Base-by-base conservation (phyloP, 1,140 invertebrate genomes). In the Diachasmimorpha longicaudata region DNA sequence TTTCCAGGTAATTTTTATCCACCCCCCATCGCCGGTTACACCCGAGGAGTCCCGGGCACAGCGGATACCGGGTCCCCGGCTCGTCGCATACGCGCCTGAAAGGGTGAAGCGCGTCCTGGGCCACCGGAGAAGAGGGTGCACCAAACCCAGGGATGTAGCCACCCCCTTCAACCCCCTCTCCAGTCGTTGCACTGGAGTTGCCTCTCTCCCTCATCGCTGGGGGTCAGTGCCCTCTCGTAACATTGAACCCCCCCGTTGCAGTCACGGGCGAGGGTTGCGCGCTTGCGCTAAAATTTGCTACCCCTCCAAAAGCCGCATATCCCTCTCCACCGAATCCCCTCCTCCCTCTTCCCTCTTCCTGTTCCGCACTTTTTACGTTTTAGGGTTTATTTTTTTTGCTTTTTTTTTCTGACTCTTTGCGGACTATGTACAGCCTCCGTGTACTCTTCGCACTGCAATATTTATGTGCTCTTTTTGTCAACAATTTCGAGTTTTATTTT, bases 231-330 rank as follows among this genome's bases (percentile, higher is more conserved):
- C 87, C 88, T 87, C 85, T 82, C 82, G 85, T 89, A 89, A 88
- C 88, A 89, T 89, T 88, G 88, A 89, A 88, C 88, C 88, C 86
- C 84, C 87, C 86, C 81, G 83, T 79, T 88, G 86, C 88, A 88
- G 88, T 88, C 86, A 88, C 83, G 87, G 86, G 84, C 87, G 86
- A 84, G 81, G 44, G 68, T 46, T 42, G 48, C 36, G 78, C 88
- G 88, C 86, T 75, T 88, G 87, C 85, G 83, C 71, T n/a, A 66
- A 31, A 69, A 48, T 72, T 46, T 76, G 70, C 67, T 74, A 75
- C 71, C 76, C 80, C 78, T 78, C 77, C 80, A 80, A 77, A 78
- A 76, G 77, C 74, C 77, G 25, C 72, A 71, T 23, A 66, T 72
- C 74, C 67, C 63, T 21, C 48, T 23, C 16, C 19, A 36, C 37